Percentiles rank a stretch among this genome's conserved stretches.
phyloP scores from a whole-genome alignment of 2,113 vertebrate genomes.

The Podilymbus podiceps region DNA sequence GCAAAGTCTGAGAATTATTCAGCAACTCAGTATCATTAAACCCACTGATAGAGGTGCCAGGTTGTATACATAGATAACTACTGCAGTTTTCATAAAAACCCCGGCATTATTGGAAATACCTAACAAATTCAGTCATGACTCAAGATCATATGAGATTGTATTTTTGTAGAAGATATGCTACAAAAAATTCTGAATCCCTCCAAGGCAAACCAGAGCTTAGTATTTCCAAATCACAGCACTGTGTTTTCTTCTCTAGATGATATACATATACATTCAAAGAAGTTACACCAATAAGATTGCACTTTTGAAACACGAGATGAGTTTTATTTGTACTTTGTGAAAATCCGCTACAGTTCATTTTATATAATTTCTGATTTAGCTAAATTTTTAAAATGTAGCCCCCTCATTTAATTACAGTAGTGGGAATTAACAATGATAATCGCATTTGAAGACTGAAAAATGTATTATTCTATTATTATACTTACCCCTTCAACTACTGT shows the following conservation, averaged over 20 bases:
- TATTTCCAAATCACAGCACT: neutral
- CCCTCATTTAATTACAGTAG: neutral
- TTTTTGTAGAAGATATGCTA: neutral
- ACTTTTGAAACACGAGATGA: neutral
- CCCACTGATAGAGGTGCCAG: fast-evolving
- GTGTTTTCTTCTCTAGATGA: neutral
- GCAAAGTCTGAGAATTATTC: neutral
- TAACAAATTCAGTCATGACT: neutral
- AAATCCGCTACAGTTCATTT: neutral
- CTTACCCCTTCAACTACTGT: neutral
- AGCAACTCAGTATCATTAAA: neutral
- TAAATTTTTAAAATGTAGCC: neutral
- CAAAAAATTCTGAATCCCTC: neutral
- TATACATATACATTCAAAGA: neutral
- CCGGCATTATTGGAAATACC: neutral
- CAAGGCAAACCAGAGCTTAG: neutral
- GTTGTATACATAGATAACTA: neutral
- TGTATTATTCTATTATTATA: neutral
- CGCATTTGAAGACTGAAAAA: neutral
- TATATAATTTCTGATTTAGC: neutral
- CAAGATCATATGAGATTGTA: neutral
- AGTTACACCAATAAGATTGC: neutral
- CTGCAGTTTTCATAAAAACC: neutral
- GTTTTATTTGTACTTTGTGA: neutral
- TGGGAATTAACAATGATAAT: neutral